Evolutionary conservation across 1,140 invertebrate species (phyloP), one percentile per base, ranked within the genome.

Genomic region (Glossosoma conforme): DNA sequence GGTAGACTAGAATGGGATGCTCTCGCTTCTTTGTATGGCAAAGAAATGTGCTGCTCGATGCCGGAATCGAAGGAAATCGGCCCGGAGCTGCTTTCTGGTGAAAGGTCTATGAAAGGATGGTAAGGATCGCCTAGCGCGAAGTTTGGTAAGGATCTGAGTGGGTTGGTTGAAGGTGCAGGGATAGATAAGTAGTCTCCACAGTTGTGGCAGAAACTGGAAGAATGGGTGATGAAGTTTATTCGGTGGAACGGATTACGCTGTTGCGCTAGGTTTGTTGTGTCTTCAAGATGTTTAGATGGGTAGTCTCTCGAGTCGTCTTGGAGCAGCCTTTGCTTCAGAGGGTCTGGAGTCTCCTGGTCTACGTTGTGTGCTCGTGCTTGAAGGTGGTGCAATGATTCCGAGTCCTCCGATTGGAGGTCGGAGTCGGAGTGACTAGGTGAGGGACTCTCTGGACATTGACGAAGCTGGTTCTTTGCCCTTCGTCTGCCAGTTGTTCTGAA

Each of bases 11-110:
- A 59, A 56, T 59, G 52, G 15, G 50, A 38, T 41, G 44, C 47
- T 46, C 49, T 52, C 40, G 53, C 38, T 35, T 54, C 52, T 48
- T 48, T 47, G 47, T 59, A 59, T 32, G 57, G 52, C 45, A 55
- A 44, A 13, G 52, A 55, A 20, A 44, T 55, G 41, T 55, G 45
- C 40, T 59, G 57, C 28, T 59, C 57, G n/a, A 59, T 59, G 11
- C 57, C 57, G 10, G 57, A 59, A 46, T 59, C 57, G 32, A 59
- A 59, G 4, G 57, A 59, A 56, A 59, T 59, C 30, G 57, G 57
- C 13, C 57, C 57, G 20, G 57, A 59, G 46, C 57, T 59, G 45
- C 42, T 54, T 36, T 59, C 56, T 8, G 56, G 56, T 1, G 56
- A 58, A 22, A 54, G 28, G 40, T 54, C 52, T 22, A 47, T 38